A percentile compares a stretch with the other conserved stretches of the same genome.
These are phyloP conservation scores for Phallusia fumigata DNA, from an alignment of 23 tunicate genomes.

Conservation along the genomic window DNA sequence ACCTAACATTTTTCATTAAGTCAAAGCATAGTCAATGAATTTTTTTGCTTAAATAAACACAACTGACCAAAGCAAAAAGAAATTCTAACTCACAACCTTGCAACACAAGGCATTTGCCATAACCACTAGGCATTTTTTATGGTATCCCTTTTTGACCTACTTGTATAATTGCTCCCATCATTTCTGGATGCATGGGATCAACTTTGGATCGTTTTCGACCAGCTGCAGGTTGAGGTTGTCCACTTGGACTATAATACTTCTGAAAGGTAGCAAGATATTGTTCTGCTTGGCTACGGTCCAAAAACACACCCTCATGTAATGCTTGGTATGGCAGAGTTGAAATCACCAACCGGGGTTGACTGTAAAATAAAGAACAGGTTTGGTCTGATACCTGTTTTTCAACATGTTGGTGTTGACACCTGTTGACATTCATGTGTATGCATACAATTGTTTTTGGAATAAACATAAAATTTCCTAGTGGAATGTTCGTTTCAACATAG, in stretches of 20 bases:
- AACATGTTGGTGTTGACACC: too few relatives aligned
- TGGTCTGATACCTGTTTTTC: too few relatives aligned
- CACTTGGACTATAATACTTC: conserved; percentile 17
- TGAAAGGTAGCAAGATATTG: conserved; percentile 48
- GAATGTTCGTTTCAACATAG: too few relatives aligned
- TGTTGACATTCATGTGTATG: too few relatives aligned
- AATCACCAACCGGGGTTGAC: conserved; percentile 24
- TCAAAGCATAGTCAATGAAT: too few relatives aligned
- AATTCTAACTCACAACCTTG: too few relatives aligned
- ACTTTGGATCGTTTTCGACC: conserved; percentile 7
- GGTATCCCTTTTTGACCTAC: background rate
- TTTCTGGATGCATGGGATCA: conserved; percentile 43
- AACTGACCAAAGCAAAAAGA: too few relatives aligned
- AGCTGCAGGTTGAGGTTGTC: conserved; percentile 2
- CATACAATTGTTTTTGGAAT: too few relatives aligned
- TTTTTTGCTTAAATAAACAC: too few relatives aligned
- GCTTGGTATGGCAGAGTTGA: conserved; percentile 60
- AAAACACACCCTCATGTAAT: conserved; percentile 72
- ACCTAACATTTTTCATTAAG: too few relatives aligned
- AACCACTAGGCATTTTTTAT: too few relatives aligned
- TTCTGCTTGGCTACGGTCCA: conserved; percentile 55
- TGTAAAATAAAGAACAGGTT: background rate
- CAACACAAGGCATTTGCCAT: background rate
- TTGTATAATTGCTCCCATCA: conserved; percentile 21
- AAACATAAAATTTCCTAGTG: too few relatives aligned